Base-by-base conservation (phyloP, 2,113 vertebrate species). In the Trogon melanurus region DNA sequence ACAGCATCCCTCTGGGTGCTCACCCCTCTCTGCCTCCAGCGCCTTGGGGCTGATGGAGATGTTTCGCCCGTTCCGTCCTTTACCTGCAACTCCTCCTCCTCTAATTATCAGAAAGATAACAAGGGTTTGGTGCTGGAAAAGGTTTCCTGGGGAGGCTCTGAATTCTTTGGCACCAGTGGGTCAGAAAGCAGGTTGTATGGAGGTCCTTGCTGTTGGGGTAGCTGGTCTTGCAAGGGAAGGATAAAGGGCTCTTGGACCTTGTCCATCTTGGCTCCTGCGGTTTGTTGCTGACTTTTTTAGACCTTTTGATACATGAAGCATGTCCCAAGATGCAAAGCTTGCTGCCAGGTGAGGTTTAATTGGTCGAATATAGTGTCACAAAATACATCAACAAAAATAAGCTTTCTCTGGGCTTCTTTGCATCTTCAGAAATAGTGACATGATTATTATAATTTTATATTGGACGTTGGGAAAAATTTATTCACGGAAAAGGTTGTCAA, bases 141-240 rank as follows among this genome's bases (percentile, higher is more conserved):
- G 3, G 7, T 74, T 61, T 74, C 17, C 17, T 36, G 29, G 7
- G n/a, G 20, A 78, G 50, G 4, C 16, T 26, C n/a, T 20, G 47
- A 19, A 17, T 45, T 27, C 64, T 36, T 32, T 72, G 26, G 50
- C 26, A 23, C 56, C 36, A 12, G 60, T 25, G 19, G 38, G 45
- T 51, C 53, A 41, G 38, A n/a, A 73, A n/a, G 18, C 7, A 11
- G 22, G 26, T 13, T 10, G 22, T 27, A 34, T 0, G 0, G 17
- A 48, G 7, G 6, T 47, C 44, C 13, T 72, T 76, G 30, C 6
- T 54, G 5, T 15, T 16, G 16, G 16, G 3, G 3, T 9, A 41
- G 17, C 32, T 85, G 44, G 8, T 70, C 51, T 27, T 3, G 0
- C 53, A 29, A 20, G 7, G 13, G 2, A 79, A 64, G 27, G 44